These are phyloP conservation scores for Chamaea fasciata DNA, from an alignment of 2,113 vertebrate species.

Conservation along the genomic window DNA sequence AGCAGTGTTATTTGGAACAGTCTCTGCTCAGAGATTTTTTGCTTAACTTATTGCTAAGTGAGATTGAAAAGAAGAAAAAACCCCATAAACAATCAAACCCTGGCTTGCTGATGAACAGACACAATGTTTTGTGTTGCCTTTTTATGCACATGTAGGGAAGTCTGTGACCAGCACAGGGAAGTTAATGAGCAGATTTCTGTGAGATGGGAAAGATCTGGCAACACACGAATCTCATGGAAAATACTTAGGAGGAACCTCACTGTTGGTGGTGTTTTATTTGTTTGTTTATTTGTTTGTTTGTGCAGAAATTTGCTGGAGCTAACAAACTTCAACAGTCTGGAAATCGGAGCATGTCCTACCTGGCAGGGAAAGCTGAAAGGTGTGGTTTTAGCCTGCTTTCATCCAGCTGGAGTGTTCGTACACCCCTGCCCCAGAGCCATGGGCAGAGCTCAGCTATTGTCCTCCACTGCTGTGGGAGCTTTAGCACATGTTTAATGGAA, in stretches of 20 bases:
- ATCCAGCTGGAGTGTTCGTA: background rate
- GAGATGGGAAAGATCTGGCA: background rate
- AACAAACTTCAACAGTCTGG: slow-evolving; percentile 76
- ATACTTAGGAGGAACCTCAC: background rate
- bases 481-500: background rate
- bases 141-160: background rate
- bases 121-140: background rate
- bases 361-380: slow-evolving; percentile 83
- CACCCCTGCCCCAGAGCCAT: background rate
- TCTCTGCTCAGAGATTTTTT: background rate
- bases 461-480: background rate
- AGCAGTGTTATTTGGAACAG: background rate
- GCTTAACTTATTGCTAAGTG: background rate
- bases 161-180: background rate
- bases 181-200: background rate
- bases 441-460: background rate
- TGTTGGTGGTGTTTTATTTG: background rate
- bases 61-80: background rate
- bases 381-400: slow-evolving; percentile 24
- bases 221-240: background rate
- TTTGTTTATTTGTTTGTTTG: background rate
- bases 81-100: background rate
- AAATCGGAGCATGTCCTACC: slow-evolving; percentile 88
- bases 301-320: slow-evolving; percentile 77
- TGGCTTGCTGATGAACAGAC: background rate